These are phyloP conservation scores for Elymnias hypermnestra DNA, from an alignment of 1,140 invertebrate species.

Conservation along the genomic window DNA sequence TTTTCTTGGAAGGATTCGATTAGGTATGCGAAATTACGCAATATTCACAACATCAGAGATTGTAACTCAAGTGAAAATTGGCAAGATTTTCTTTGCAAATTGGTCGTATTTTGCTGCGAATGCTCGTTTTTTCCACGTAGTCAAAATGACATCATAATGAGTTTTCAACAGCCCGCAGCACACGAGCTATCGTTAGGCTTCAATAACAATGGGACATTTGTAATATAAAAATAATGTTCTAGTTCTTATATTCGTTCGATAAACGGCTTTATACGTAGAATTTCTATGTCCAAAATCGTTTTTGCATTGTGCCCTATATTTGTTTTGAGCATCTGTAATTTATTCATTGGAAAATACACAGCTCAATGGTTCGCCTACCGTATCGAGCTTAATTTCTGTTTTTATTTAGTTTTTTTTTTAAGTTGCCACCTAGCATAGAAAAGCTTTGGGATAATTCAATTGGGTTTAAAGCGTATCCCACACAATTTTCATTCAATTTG, in stretches of 20 bases:
- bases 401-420: not conserved
- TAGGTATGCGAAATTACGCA: no score
- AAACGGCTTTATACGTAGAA: not conserved
- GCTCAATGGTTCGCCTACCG: not conserved
- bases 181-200: not conserved
- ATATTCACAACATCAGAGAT: no score
- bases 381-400: not conserved
- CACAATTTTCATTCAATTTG: no score
- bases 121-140: no score
- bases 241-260: not conserved
- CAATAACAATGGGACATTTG: constrained; percentile 4
- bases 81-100: no score
- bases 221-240: not conserved
- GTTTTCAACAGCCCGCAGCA: not conserved
- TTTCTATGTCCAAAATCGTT: not conserved
- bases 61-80: no score
- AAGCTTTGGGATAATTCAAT: no score
- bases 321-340: constrained; percentile 2
- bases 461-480: no score
- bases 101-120: no score
- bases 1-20: no score
- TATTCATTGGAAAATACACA: constrained; percentile 6
- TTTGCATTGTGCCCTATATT: not conserved
- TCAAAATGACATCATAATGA: not conserved
- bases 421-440: not conserved